A percentile compares a stretch with the other conserved stretches of the same genome.
Conservation (phyloP, 2,888 invertebrate genomes). For the Drosophila helvetica region DNA sequence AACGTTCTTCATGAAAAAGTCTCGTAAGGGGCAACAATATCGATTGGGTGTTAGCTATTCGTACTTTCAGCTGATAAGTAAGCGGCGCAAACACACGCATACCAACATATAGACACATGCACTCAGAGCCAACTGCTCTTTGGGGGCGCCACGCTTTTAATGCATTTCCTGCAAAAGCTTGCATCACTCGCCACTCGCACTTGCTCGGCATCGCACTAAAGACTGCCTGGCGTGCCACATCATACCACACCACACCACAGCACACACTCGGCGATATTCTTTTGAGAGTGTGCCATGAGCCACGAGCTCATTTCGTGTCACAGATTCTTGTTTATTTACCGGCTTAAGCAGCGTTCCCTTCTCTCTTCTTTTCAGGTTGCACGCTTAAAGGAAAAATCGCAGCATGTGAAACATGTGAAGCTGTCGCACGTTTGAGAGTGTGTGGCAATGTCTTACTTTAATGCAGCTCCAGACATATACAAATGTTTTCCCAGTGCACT, state of each 20-base stretch:
- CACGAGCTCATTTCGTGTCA: conserved; percentile 58
- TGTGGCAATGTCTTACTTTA: conserved; percentile 8
- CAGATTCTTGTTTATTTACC: conserved; percentile 52
- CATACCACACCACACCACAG: neutral
- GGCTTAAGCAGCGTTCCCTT: conserved; percentile 34
- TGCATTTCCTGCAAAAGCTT: conserved; percentile 62
- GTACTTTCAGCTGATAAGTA: conserved; percentile 24
- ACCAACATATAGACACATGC: conserved; percentile 20
- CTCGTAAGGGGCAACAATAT: conserved; percentile 4
- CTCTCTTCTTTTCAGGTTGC: conserved; percentile 22
- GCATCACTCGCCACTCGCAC: conserved; percentile 8
- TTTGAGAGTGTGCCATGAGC: conserved; percentile 24
- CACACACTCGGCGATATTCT: conserved; percentile 23
- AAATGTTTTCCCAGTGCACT: conserved; percentile 12
- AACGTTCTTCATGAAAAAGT: neutral
- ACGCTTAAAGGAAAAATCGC: conserved; percentile 8
- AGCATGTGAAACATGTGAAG: neutral
- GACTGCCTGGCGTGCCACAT: conserved; percentile 11
- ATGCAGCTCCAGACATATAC: conserved; percentile 30
- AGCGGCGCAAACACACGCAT: conserved; percentile 1
- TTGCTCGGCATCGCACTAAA: conserved; percentile 28
- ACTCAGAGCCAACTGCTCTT: conserved; percentile 28
- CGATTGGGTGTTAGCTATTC: conserved; percentile 19
- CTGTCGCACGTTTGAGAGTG: conserved; percentile 11
- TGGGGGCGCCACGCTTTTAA: conserved; percentile 54